Conservation (phyloP, 2,888 invertebrate species). For the Pheosia tremula region DNA sequence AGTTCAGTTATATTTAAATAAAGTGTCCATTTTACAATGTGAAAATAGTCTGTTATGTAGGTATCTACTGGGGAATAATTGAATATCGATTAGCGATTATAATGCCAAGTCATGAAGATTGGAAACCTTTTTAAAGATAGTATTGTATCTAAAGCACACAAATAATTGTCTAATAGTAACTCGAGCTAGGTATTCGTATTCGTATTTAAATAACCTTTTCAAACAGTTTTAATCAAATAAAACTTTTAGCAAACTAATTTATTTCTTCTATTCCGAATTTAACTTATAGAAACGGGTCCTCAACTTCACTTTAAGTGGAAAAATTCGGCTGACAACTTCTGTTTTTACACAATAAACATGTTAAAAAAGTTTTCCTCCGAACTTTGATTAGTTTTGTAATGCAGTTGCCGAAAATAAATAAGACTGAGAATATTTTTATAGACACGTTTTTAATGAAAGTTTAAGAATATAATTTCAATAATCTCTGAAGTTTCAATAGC, state of each 20-base stretch:
- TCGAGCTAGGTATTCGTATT: no score
- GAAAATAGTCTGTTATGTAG: no score
- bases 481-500: not conserved
- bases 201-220: not conserved
- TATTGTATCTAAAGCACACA: no score
- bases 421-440: not conserved
- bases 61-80: no score
- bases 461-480: not conserved
- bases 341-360: constrained; percentile 1
- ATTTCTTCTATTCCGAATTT: not conserved
- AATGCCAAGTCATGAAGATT: no score
- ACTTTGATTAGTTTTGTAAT: constrained; percentile 4
- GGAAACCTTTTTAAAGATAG: no score
- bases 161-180: no score
- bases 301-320: not conserved
- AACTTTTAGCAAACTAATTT: not conserved
- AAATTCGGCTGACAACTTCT: not conserved
- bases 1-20: no score
- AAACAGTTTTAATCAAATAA: not conserved
- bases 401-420: not conserved
- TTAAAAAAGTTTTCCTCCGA: not conserved
- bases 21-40: no score
- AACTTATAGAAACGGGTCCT: not conserved
- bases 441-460: not conserved
- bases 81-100: no score